phyloP scores from a whole-genome alignment of 2,113 vertebrate species.

The Nothobranchius furzeri region DNA sequence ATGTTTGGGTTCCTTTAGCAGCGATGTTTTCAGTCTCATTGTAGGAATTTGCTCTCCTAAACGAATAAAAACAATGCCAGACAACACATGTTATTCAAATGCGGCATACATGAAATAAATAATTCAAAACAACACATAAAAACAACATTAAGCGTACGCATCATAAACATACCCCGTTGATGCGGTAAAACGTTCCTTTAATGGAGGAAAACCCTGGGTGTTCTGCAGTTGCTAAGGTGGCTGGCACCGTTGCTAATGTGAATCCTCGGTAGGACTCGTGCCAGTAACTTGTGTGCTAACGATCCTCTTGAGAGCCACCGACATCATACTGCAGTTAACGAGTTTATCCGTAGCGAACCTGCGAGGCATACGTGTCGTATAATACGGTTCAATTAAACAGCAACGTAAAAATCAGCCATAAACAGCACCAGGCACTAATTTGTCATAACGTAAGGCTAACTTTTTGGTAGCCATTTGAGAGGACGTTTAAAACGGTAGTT shows the following conservation, averaged over 20 bases:
- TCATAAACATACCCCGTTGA: not conserved
- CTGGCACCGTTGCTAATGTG: constrained; percentile 58
- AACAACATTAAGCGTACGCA: not conserved
- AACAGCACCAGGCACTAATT: not conserved
- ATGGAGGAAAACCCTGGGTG: constrained; percentile 24
- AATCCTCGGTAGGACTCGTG: constrained; percentile 19
- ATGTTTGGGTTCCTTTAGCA: constrained; percentile 97
- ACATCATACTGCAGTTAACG: constrained; percentile 3
- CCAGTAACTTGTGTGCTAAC: constrained; percentile 34
- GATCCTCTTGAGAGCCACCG: constrained; percentile 9
- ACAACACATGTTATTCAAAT: not conserved
- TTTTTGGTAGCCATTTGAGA: constrained; percentile 32
- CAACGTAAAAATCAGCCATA: not conserved
- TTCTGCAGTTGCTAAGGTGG: constrained; percentile 73
- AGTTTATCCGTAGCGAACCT: not conserved
- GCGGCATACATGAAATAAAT: not conserved
- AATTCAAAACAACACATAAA: not conserved
- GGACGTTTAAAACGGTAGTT: not conserved
- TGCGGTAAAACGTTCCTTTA: not conserved
- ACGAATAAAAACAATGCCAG: constrained; percentile 10
- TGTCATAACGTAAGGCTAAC: constrained; percentile 27
- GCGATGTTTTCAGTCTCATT: constrained; percentile 92
- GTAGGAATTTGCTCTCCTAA: constrained; percentile 23
- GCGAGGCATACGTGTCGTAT: not conserved
- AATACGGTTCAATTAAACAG: not conserved